phyloP scores from a whole-genome alignment of 2,797 vertebrate genomes.

The Enteromius unitaeniatus region DNA sequence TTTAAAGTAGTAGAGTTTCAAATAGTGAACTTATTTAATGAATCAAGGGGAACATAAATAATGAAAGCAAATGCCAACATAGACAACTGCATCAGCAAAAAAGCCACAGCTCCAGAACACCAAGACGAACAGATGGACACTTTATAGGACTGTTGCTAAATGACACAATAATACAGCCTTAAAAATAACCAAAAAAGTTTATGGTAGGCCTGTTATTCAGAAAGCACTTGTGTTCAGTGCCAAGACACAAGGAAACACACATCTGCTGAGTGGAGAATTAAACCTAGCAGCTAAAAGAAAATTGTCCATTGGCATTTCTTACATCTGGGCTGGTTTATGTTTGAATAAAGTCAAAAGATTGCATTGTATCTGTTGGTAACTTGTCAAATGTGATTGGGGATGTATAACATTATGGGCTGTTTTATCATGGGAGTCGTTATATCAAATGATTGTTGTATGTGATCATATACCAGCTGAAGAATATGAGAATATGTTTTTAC shows the following conservation, averaged over 20 bases:
- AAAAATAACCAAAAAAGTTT: slow-evolving; percentile 22
- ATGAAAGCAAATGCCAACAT: slow-evolving; percentile 21
- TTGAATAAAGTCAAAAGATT: not conserved
- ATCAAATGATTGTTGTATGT: slow-evolving; percentile 1
- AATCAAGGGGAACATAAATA: slow-evolving; percentile 24
- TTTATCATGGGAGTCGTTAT: not conserved
- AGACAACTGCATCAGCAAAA: slow-evolving; percentile 43
- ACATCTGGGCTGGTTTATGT: slow-evolving; percentile 7
- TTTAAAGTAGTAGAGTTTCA: not conserved
- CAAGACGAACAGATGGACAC: slow-evolving; percentile 15
- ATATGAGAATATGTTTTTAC: slow-evolving; percentile 3
- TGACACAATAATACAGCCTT: not conserved
- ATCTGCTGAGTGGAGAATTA: not conserved
- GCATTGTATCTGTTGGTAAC: not conserved
- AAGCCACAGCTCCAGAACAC: not conserved
- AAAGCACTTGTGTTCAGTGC: not conserved
- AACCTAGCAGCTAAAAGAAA: not conserved
- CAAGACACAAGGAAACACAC: not conserved
- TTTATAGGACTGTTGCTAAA: not conserved
- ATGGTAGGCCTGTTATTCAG: slow-evolving; percentile 5
- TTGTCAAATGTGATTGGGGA: not conserved
- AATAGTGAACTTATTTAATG: slow-evolving; percentile 19
- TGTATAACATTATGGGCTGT: not conserved
- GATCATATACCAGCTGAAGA: slow-evolving; percentile 3
- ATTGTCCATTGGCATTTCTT: not conserved